These are phyloP conservation scores for Corticium candelabrum DNA, from an alignment of 37 sponge, comb jelly and placozoan genomes.

Conservation along the genomic window DNA sequence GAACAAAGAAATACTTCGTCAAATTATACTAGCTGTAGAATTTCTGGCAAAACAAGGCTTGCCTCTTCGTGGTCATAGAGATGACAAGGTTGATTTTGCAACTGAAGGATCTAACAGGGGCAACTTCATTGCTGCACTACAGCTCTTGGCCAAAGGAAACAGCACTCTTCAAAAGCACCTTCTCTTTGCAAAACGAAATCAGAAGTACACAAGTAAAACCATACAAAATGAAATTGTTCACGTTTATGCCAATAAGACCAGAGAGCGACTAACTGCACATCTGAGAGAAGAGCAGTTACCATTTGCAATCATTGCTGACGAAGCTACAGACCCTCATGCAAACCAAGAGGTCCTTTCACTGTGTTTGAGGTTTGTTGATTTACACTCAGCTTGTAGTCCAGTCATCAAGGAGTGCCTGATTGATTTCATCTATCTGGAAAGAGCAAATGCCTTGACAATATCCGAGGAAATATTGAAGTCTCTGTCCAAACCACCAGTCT, in stretches of 20 bases:
- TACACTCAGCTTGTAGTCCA: conserved; percentile 14
- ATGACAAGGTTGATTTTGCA: conserved; percentile 34
- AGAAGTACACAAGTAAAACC: conserved; percentile 26
- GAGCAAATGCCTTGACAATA: conserved; percentile 28
- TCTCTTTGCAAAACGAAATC: conserved; percentile 15
- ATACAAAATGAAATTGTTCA: conserved; percentile 33
- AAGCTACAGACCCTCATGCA: conserved; percentile 21
- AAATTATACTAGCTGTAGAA: conserved; percentile 27
- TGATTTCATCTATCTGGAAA: conserved; percentile 18
- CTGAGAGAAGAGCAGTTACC: conserved; percentile 12
- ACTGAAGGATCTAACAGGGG: conserved; percentile 15
- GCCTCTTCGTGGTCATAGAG: conserved; percentile 29
- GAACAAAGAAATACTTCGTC: conserved; percentile 20
- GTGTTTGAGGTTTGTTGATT: conserved; percentile 35
- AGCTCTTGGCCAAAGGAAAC: conserved; percentile 15
- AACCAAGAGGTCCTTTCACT: conserved; percentile 26
- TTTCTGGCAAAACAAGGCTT: conserved; percentile 34
- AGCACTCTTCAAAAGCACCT: conserved; percentile 22
- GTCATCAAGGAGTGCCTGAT: conserved; percentile 34
- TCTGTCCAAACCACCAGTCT: too few relatives aligned
- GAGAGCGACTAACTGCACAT: conserved; percentile 10
- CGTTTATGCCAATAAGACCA: conserved; percentile 20
- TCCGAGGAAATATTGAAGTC: background rate
- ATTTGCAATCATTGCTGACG: conserved; percentile 27
- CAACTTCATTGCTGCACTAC: conserved; percentile 25